Evolutionary conservation across 2,797 vertebrate genomes (phyloP).

Genomic region (Pteronotus mesoamericanus): DNA sequence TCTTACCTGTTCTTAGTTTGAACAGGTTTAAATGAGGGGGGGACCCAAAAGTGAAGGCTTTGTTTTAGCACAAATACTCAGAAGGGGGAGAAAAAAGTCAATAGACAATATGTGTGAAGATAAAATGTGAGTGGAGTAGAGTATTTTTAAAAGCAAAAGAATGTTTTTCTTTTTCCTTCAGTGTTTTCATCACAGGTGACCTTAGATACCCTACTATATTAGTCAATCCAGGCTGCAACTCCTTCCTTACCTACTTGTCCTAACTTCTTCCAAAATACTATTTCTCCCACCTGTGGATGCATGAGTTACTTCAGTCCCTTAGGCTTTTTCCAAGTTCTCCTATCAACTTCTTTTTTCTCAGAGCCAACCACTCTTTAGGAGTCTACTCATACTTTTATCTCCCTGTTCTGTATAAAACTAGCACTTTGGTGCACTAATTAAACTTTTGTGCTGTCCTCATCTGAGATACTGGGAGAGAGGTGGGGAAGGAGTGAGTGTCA

Average conservation of each 20-base stretch:
- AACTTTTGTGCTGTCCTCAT: neutral
- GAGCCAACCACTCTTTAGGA: neutral
- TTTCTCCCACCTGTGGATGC: neutral
- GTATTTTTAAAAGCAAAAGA: neutral
- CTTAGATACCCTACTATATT: neutral
- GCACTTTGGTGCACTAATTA: neutral
- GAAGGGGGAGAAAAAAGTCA: neutral
- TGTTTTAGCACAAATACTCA: neutral
- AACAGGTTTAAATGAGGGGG: neutral
- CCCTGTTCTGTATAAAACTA: neutral
- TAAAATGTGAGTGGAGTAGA: neutral
- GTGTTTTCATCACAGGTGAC: neutral
- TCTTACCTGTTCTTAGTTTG: neutral
- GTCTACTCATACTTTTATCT: neutral
- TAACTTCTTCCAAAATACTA: neutral
- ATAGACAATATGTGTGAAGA: neutral
- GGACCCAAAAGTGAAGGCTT: neutral
- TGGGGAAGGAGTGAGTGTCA: neutral
- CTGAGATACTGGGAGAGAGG: neutral
- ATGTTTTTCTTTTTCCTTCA: neutral
- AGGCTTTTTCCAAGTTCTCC: neutral
- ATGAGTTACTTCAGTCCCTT: neutral
- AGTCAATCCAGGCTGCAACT: neutral
- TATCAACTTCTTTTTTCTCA: neutral
- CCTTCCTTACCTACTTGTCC: neutral